Conservation (phyloP, 2,113 vertebrate species). For the Apodemus speciosus region DNA sequence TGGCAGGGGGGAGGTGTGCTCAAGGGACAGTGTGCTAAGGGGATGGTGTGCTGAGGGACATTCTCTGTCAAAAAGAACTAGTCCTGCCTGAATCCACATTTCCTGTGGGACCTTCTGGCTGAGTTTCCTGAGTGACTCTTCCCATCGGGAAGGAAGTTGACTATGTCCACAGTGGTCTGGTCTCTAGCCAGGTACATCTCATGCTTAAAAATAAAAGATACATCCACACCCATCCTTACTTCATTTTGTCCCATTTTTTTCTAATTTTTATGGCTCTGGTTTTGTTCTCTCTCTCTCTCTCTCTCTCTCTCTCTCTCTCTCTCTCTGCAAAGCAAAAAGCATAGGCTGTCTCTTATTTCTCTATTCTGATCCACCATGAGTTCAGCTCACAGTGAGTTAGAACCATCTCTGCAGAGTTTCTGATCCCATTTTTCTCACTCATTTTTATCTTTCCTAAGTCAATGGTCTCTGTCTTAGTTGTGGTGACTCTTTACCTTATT, state of each 20-base stretch:
- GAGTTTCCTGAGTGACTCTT: slow-evolving; percentile 74
- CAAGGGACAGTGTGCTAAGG: neutral
- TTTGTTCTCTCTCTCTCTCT: neutral
- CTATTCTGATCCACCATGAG: neutral
- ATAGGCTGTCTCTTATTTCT: neutral
- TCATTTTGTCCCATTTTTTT: slow-evolving; percentile 51
- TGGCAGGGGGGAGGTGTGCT: too few relatives aligned
- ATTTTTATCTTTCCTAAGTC: neutral
- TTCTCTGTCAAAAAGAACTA: slow-evolving; percentile 7
- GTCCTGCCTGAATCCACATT: slow-evolving; percentile 37
- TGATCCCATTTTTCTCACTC: neutral
- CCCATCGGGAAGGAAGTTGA: slow-evolving; percentile 77
- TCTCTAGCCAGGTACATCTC: slow-evolving; percentile 75
- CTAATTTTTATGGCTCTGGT: neutral
- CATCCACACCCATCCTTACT: slow-evolving; percentile 54
- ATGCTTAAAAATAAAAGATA: slow-evolving; percentile 77
- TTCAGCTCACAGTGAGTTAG: neutral
- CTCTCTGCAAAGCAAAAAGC: too few relatives aligned
- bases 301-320: neutral
- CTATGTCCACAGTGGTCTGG: slow-evolving; percentile 64
- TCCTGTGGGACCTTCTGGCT: slow-evolving; percentile 70
- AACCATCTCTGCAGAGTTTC: neutral
- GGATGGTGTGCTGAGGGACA: neutral
- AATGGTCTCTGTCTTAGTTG: neutral
- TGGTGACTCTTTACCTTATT: neutral